Evolutionary conservation across 2,113 vertebrate genomes (phyloP).

Genomic region (Melospiza melodia): DNA sequence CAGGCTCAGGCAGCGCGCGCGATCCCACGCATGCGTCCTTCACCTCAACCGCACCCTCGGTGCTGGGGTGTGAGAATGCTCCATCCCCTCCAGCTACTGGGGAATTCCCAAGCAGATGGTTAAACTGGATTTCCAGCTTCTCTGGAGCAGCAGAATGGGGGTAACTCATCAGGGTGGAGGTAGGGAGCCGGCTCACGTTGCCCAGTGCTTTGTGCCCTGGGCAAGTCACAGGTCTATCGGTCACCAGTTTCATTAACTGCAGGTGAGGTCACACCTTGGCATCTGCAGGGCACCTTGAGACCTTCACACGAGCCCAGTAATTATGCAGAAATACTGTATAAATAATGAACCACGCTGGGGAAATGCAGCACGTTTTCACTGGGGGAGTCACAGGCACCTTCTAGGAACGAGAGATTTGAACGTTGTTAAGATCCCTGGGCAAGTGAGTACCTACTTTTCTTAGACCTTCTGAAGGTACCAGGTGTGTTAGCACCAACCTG

Average conservation of each 20-base stretch:
- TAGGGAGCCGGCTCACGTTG: background rate
- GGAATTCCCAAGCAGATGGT: slow-evolving; percentile 67
- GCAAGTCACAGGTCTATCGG: slow-evolving; percentile 12
- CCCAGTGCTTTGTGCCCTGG: background rate
- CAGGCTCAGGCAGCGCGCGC: background rate
- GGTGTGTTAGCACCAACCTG: background rate
- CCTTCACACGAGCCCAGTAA: background rate
- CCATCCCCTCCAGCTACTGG: slow-evolving; percentile 58
- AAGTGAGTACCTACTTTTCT: background rate
- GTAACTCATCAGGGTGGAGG: slow-evolving; percentile 37
- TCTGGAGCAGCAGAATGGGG: slow-evolving; percentile 18
- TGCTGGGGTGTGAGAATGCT: slow-evolving; percentile 61
- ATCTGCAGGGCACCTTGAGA: background rate
- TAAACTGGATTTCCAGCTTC: slow-evolving; percentile 65
- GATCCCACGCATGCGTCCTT: slow-evolving; percentile 27
- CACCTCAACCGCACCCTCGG: slow-evolving; percentile 20
- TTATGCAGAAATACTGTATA: background rate
- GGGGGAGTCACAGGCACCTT: background rate
- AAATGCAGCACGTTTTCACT: background rate
- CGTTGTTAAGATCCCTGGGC: background rate
- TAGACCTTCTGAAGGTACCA: background rate
- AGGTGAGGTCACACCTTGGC: slow-evolving; percentile 4
- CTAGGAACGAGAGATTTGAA: background rate
- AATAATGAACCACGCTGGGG: background rate
- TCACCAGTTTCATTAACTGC: slow-evolving; percentile 26